Base-by-base conservation (phyloP, 2,888 invertebrate species). In the Nudaria mundana region DNA sequence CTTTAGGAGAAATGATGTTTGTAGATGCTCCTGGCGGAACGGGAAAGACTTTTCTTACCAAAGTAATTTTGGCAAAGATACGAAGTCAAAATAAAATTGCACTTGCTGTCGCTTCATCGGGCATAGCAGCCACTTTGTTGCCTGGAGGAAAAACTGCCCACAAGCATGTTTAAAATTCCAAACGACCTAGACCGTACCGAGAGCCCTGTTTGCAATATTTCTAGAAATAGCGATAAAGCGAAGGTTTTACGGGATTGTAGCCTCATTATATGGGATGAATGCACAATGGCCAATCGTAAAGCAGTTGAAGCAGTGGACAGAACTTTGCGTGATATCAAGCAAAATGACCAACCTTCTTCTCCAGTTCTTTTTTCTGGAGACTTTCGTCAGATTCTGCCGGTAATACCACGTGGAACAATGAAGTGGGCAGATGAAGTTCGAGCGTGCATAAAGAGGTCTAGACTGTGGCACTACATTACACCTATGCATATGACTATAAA, bases 331-430 rank as follows among this genome's bases (percentile, higher is more conserved):
- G 58, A 34, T 34, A 26, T 26, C 18, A 26, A 20, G 18, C 26
- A 8, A 12, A 34, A 26, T 11, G 28, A 57, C 56, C 49, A 32
- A 37, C 50, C 54, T 38, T 54, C 56, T 53, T 55, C 55, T 48
- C 54, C 50, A 44, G 45, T 56, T 48, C 37, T 55, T 34, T 52
- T 59, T 34, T 56, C 52, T 26, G 57, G 53, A 48, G 55, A 60
- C 15, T 59, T 26, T 26, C 12, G 26, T 12, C 26, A 26, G 13
- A 26, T 10, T 12, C 1, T 13, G 14, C 13, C 26, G n/a, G n/a
- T n/a, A n/a, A n/a, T n/a, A n/a, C n/a, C n/a, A n/a, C n/a, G n/a
- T n/a, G 10, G 4, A 4, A 10, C 3, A 24, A n/a, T 10, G 3
- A 4, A 10, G 2, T n/a, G n/a, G n/a, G n/a, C 23, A 7, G 23